Evolutionary conservation across 2,797 vertebrate species (phyloP).

Genomic region (Tapirus indicus): DNA sequence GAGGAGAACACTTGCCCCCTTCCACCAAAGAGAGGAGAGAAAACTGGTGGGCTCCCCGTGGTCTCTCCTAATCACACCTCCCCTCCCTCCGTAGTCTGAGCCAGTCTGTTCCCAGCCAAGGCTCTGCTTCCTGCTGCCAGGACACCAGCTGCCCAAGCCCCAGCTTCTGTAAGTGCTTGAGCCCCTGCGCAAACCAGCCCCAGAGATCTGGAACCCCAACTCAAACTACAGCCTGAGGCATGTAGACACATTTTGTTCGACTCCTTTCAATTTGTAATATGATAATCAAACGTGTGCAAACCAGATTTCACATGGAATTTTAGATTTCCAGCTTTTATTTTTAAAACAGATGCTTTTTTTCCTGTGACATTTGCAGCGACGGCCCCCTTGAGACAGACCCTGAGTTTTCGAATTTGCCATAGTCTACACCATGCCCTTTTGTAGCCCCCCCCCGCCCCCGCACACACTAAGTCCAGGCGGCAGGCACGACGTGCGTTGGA

Average conservation of each 20-base stretch:
- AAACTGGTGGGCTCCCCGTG: rapidly evolving
- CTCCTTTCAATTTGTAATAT: background rate
- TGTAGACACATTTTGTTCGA: background rate
- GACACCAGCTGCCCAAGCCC: background rate
- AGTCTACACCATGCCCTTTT: background rate
- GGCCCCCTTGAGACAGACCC: background rate
- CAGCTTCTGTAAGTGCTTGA: background rate
- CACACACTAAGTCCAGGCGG: background rate
- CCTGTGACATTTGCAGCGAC: background rate
- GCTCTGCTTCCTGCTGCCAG: background rate
- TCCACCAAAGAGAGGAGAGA: background rate
- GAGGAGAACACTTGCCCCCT: background rate
- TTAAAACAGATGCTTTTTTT: background rate
- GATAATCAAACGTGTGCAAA: background rate
- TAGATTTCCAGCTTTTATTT: background rate
- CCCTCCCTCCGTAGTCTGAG: too few relatives aligned
- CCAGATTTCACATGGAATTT: background rate
- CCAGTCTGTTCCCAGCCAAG: background rate
- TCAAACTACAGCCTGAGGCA: background rate
- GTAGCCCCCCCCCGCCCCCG: rapidly evolving
- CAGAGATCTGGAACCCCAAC: background rate
- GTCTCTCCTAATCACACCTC: background rate
- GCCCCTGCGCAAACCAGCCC: too few relatives aligned
- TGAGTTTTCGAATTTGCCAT: background rate
- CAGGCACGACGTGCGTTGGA: background rate